Percentiles rank a stretch among this genome's conserved stretches.
Evolutionary conservation across 2,888 invertebrate species (phyloP).

Genomic region (Drosophila anomalata): DNA sequence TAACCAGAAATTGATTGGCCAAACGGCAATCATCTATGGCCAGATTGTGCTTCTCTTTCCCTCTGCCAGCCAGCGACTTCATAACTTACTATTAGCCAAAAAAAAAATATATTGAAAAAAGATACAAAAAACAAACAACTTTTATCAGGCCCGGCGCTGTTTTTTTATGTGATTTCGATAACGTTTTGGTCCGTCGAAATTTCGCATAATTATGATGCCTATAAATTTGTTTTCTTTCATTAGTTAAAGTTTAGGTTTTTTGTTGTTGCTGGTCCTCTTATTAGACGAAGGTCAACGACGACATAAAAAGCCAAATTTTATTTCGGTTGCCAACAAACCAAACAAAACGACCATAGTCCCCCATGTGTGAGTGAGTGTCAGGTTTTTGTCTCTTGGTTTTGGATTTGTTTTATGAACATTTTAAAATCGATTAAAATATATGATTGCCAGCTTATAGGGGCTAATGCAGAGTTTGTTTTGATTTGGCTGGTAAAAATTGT

Average conservation of each 20-base stretch:
- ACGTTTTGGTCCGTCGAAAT: slow-evolving; percentile 61
- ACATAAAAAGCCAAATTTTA: slow-evolving; percentile 73
- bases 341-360: slow-evolving; percentile 16
- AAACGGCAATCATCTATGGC: slow-evolving; percentile 72
- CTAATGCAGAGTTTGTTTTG: slow-evolving; percentile 46
- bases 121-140: slow-evolving; percentile 38
- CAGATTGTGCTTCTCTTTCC: slow-evolving; percentile 25
- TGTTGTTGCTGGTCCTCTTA: slow-evolving; percentile 59
- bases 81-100: slow-evolving; percentile 75
- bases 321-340: slow-evolving; percentile 57
- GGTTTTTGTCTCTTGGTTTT: slow-evolving; percentile 27
- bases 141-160: slow-evolving; percentile 23
- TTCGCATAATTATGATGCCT: slow-evolving; percentile 79
- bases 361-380: slow-evolving; percentile 12
- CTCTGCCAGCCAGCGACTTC: slow-evolving; percentile 48
- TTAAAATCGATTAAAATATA: slow-evolving; percentile 72
- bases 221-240: slow-evolving; percentile 80
- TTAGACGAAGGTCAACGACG: slow-evolving; percentile 79
- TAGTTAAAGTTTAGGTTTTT: slow-evolving; percentile 70
- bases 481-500: slow-evolving; percentile 5
- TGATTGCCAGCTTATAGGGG: slow-evolving; percentile 44
- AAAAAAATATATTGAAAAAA: slow-evolving; percentile 17
- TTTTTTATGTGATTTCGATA: slow-evolving; percentile 53
- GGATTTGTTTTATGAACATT: slow-evolving; percentile 59
- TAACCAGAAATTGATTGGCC: slow-evolving; percentile 79